These are phyloP conservation scores for Dicyrtomina minuta DNA, from an alignment of 2,888 invertebrate genomes.

Conservation along the genomic window DNA sequence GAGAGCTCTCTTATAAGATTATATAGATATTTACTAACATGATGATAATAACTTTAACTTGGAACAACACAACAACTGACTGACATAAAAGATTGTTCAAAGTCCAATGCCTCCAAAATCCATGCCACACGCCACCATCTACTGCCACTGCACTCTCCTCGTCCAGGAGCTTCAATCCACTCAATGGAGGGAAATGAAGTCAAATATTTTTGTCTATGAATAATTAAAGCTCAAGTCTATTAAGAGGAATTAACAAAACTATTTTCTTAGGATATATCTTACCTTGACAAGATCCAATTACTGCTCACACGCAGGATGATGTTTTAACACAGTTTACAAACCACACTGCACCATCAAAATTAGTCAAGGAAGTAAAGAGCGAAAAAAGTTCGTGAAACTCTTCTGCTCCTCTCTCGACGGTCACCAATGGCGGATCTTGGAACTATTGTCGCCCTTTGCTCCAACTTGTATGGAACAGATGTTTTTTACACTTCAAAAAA, in stretches of 20 bases:
- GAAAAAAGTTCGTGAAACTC: slow-evolving; percentile 8
- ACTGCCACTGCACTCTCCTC: slow-evolving; percentile 1
- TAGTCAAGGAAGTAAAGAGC: slow-evolving; percentile 13
- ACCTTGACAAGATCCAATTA: slow-evolving; percentile 11
- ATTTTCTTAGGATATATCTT: too few species aligned
- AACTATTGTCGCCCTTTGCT: too few species aligned
- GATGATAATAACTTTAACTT: too few species aligned
- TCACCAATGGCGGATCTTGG: slow-evolving; percentile 14
- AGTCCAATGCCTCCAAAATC: slow-evolving; percentile 9
- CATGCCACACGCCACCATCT: slow-evolving; percentile 11
- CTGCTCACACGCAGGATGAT: neutral
- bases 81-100: too few species aligned
- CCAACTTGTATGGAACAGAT: slow-evolving; percentile 1
- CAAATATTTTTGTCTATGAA: too few species aligned
- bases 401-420: slow-evolving; percentile 12
- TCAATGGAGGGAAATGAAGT: slow-evolving; percentile 11
- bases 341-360: neutral
- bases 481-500: neutral
- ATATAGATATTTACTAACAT: too few species aligned
- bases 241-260: neutral
- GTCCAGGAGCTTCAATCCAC: neutral
- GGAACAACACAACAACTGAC: too few species aligned
- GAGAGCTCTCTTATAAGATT: too few species aligned
- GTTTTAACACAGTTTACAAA: neutral
- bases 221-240: neutral